phyloP scores from a whole-genome alignment of 2,888 invertebrate species.

The Drosophila falleni region DNA sequence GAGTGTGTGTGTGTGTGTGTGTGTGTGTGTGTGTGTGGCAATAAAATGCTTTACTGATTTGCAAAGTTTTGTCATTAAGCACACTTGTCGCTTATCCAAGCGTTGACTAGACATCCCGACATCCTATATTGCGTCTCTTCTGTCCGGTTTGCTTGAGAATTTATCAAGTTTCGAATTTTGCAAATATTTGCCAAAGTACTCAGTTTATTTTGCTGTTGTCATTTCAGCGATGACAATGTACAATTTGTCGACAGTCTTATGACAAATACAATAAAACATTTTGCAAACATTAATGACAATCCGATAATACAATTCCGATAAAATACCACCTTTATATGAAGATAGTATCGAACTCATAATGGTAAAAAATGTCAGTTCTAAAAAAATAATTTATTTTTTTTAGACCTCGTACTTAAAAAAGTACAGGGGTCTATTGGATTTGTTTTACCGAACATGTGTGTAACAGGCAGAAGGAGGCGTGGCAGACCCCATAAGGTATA shows the following conservation, averaged over 20 bases:
- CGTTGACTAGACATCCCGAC: conserved; percentile 16
- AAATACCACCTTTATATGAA: neutral
- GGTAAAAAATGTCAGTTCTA: no score
- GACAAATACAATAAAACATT: conserved; percentile 39
- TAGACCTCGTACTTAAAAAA: no score
- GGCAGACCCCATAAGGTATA: no score
- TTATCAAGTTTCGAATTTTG: conserved; percentile 59
- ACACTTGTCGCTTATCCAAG: conserved; percentile 62
- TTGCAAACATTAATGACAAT: conserved; percentile 34
- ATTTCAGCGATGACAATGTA: conserved; percentile 39
- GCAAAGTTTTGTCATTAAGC: conserved; percentile 77
- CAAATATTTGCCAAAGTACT: conserved; percentile 58
- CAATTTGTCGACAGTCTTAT: conserved; percentile 51
- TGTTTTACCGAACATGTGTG: no score
- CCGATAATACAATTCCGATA: conserved; percentile 19
- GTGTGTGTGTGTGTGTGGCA: conserved; percentile 45
- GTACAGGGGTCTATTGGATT: no score
- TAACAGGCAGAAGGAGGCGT: no score
- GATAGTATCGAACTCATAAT: no score
- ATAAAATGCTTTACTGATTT: conserved; percentile 74
- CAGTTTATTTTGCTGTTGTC: conserved; percentile 36
- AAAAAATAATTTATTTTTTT: no score
- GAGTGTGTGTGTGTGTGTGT: conserved; percentile 5
- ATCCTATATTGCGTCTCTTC: neutral
- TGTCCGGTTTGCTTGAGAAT: conserved; percentile 36